Percentiles rank a stretch among this genome's conserved stretches.
These are phyloP conservation scores for Drosophila gaucha DNA, from an alignment of 2,888 invertebrate species.

Conservation along the genomic window DNA sequence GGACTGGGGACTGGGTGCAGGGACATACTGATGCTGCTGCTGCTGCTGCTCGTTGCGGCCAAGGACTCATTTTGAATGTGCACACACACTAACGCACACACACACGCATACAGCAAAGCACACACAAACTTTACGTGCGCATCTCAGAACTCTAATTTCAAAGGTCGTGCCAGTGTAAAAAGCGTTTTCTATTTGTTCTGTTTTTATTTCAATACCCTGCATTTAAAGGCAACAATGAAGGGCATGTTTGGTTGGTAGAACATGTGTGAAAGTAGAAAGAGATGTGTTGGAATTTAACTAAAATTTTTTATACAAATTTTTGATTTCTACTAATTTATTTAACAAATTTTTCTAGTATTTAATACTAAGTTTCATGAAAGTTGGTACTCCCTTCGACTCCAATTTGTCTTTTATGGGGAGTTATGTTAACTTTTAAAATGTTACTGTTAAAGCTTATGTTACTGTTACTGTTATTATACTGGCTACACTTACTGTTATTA, in stretches of 20 bases:
- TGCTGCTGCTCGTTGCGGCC: slow-evolving; percentile 72
- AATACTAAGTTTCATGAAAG: no score
- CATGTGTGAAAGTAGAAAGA: not conserved
- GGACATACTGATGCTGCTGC: slow-evolving; percentile 28
- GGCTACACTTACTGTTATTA: not conserved
- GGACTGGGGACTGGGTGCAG: slow-evolving; percentile 16
- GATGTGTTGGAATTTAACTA: no score
- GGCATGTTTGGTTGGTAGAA: not conserved
- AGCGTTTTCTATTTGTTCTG: slow-evolving; percentile 40
- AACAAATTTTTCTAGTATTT: no score
- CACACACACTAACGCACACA: slow-evolving; percentile 33
- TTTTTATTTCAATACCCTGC: slow-evolving; percentile 41
- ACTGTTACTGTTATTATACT: not conserved
- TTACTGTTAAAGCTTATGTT: not conserved
- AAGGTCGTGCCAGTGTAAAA: slow-evolving; percentile 64
- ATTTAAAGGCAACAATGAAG: not conserved
- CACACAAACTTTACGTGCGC: slow-evolving; percentile 67
- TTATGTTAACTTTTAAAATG: not conserved
- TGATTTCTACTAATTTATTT: no score
- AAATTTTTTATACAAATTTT: no score
- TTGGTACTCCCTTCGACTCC: no score
- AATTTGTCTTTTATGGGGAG: no score
- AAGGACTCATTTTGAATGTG: slow-evolving; percentile 78
- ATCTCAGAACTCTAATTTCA: slow-evolving; percentile 78
- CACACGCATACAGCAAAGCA: slow-evolving; percentile 11